Base-by-base conservation (phyloP, 2,113 vertebrate species). In the Epinephelus cyanopodus region DNA sequence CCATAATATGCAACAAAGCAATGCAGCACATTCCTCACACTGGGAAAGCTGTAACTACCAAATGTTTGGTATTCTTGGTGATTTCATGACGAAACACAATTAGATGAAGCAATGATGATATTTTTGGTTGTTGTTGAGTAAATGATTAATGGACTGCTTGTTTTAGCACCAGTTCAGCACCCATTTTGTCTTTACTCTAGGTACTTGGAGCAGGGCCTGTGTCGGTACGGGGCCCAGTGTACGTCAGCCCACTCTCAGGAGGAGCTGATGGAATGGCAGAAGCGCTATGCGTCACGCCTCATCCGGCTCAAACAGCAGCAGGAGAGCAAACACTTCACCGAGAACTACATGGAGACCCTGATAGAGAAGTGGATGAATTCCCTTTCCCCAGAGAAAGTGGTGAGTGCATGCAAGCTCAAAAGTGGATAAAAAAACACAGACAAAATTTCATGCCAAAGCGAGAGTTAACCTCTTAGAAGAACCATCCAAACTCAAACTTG, bases 321-420 rank as follows among this genome's bases (percentile, higher is more conserved):
- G 90, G 98, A 99, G 81, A 98, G 96, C 92, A 98, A 97, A 69
- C 97, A 99, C 88, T 98, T 97, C 93, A 97, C 97, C 0, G 98
- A 98, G 93, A 99, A 96, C 94, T 99, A 99, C 92, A 99, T 99
- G 96, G 98, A 99, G 95, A 96, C 96, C 27, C 95, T 99, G 88
- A 99, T 99, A 87, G 98, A 99, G 94, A 99, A 99, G 94, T 99
- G 98, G 98, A 99, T 99, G 97, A 99, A 99, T 92, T 99, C 98
- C 0, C 96, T 99, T 67, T 97, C 96, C 74, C 98, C 98, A 63
- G 98, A 99, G 94, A 99, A 96, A 98, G 98, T 99, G 96, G 98
- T 99, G 94, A 85, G 93, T 60, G 17, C 50, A 57, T 12, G 23
- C 8, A 42, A 73, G 8, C 50, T 61, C 33, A n/a, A 39, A 57